Base-by-base conservation (phyloP, 2,113 vertebrate species). In the Heterotilapia buettikoferi region DNA sequence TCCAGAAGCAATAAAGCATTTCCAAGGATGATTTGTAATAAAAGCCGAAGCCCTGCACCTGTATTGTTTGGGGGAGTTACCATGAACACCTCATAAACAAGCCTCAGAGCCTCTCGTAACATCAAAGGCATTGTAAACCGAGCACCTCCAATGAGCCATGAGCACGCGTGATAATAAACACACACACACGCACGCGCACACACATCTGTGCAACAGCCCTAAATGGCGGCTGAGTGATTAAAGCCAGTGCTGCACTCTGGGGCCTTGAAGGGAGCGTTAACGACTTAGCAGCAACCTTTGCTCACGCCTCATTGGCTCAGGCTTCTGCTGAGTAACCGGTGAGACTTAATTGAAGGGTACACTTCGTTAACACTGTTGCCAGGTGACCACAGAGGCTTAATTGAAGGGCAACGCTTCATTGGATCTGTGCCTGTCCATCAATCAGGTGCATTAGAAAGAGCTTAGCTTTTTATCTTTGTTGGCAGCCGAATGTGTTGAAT, bases 61-160 rank as follows among this genome's bases (percentile, higher is more conserved):
- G 11, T 50, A 71, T 89, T 85, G 76, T 91, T 84, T 68, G 45
- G 63, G 24, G 80, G 84, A 86, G 82, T 89, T 61, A 53, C 53
- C 29, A 16, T 24, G 80, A 89, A 80, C 82, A 78, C 57, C 84
- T 89, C 88, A 83, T 92, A 90, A 95, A 93, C 86, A 90, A 88
- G 83, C 57, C 78, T 79, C 50, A 21, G 29, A 73, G 50, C 31
- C 33, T 76, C 56, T 80, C 54, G 18, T 83, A 86, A 85, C 88
- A 91, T 90, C 71, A 83, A 14, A 47, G 36, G 0, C 19, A 5
- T 43, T 86, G 82, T 89, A 84, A 88, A 86, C n/a, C 19, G 5
- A 11, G n/a, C 80, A 76, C 68, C n/a, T 89, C 26, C 82, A 86
- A 79, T 88, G 82, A 90, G 78, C 56, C 40, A 2, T 79, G 84